Evolutionary conservation across 2,113 vertebrate species (phyloP).

Genomic region (Verasper variegatus): DNA sequence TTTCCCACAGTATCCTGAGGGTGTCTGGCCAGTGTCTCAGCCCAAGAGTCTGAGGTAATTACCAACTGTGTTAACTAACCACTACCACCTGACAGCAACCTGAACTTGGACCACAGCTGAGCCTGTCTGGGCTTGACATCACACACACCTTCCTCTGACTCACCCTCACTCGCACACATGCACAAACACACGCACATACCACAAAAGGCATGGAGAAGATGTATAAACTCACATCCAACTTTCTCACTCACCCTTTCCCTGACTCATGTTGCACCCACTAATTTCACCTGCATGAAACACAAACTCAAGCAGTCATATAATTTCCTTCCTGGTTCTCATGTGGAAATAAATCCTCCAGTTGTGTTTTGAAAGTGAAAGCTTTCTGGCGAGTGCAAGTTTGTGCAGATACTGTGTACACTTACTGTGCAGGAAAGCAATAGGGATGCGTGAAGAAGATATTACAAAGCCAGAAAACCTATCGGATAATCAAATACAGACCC

Average conservation of each 20-base stretch:
- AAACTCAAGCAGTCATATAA: conserved; percentile 31
- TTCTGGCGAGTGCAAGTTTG: background rate
- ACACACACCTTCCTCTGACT: conserved; percentile 69
- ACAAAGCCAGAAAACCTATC: background rate
- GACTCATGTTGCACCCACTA: conserved; percentile 62
- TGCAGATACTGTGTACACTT: too few species aligned
- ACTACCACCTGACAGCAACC: conserved; percentile 71
- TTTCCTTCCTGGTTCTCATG: conserved; percentile 49
- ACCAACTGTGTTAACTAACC: conserved; percentile 71
- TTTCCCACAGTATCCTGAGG: conserved; percentile 73
- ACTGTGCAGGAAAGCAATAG: background rate
- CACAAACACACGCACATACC: conserved; percentile 9
- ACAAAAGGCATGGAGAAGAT: conserved; percentile 32
- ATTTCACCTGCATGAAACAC: conserved; percentile 55
- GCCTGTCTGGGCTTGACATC: conserved; percentile 76
- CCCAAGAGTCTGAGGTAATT: conserved; percentile 68
- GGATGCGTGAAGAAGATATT: background rate
- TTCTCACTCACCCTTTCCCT: conserved; percentile 29
- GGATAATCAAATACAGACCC: too few species aligned
- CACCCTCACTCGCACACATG: conserved; percentile 26
- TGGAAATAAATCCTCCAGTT: background rate
- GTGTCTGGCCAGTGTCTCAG: conserved; percentile 72
- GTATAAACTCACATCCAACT: conserved; percentile 25
- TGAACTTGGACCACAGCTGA: conserved; percentile 74
- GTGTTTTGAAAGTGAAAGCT: conserved; percentile 7